A percentile compares a stretch with the other conserved stretches of the same genome.
phyloP scores from a whole-genome alignment of 2,888 invertebrate genomes.

The Pterobdella sp. region DNA sequence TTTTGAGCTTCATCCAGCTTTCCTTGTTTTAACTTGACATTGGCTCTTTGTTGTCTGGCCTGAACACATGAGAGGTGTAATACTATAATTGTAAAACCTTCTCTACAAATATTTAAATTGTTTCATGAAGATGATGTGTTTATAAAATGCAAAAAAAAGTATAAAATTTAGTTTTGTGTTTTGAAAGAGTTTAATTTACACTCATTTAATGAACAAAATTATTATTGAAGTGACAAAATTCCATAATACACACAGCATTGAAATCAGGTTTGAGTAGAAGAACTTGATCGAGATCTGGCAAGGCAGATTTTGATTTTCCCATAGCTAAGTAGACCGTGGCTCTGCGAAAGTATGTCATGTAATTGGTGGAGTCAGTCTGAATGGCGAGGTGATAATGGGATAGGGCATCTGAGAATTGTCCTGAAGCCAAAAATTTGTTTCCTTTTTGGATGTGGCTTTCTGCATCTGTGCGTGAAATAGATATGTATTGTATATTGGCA shows the following conservation, averaged over 20 bases:
- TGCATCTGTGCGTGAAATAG: slow-evolving; percentile 61
- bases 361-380: slow-evolving; percentile 89
- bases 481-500: neutral
- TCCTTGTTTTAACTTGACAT: slow-evolving; percentile 79
- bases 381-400: slow-evolving; percentile 96
- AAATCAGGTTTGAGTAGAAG: slow-evolving; percentile 90
- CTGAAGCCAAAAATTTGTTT: slow-evolving; percentile 77
- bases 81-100: too few species aligned
- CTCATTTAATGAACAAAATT: too few species aligned
- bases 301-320: slow-evolving; percentile 87
- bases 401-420: slow-evolving; percentile 88
- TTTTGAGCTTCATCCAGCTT: slow-evolving; percentile 70
- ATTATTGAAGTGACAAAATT: too few species aligned
- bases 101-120: too few species aligned
- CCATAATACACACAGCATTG: slow-evolving; percentile 66
- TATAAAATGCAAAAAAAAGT: too few species aligned
- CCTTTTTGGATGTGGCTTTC: slow-evolving; percentile 89
- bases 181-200: too few species aligned
- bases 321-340: slow-evolving; percentile 91
- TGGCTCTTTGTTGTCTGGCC: slow-evolving; percentile 70
- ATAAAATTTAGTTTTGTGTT: too few species aligned
- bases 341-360: slow-evolving; percentile 86
- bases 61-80: slow-evolving; percentile 45
- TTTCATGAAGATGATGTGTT: too few species aligned
- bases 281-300: slow-evolving; percentile 85